A percentile compares a stretch with the other conserved stretches of the same genome.
These are phyloP conservation scores for Panorpa germanica DNA, from an alignment of 2,888 invertebrate genomes.

Conservation along the genomic window DNA sequence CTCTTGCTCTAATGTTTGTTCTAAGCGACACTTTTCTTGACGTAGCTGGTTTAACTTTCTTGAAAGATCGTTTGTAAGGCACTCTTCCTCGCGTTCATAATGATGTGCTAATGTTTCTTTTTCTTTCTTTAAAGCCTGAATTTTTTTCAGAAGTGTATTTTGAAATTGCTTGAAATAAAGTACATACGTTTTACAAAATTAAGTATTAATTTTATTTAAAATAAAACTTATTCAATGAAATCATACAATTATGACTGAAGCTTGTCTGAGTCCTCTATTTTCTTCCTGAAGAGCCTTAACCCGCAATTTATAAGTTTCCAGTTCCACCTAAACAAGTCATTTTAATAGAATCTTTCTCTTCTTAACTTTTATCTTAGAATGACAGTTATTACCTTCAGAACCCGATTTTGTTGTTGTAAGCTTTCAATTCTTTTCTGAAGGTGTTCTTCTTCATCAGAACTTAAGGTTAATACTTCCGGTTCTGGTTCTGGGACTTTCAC, in stretches of 20 bases:
- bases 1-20: slow-evolving; percentile 94
- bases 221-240: slow-evolving; percentile 10
- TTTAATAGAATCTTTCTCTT: not conserved
- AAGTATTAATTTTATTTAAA: slow-evolving; percentile 1
- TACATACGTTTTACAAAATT: slow-evolving; percentile 1
- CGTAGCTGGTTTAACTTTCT: slow-evolving; percentile 87
- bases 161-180: slow-evolving; percentile 67
- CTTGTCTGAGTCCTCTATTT: slow-evolving; percentile 82
- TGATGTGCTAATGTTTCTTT: slow-evolving; percentile 97
- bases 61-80: slow-evolving; percentile 92
- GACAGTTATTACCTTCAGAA: slow-evolving; percentile 41
- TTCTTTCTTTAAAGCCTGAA: slow-evolving; percentile 95
- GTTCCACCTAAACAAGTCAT: slow-evolving; percentile 46
- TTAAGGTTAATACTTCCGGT: slow-evolving; percentile 46
- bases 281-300: slow-evolving; percentile 92
- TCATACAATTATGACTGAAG: slow-evolving; percentile 86
- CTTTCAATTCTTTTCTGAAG: slow-evolving; percentile 90
- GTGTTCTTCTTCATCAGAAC: slow-evolving; percentile 68
- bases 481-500: slow-evolving; percentile 37
- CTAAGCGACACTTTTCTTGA: slow-evolving; percentile 92
- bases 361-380: not conserved
- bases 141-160: slow-evolving; percentile 93
- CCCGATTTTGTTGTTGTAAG: slow-evolving; percentile 90
- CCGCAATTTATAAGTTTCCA: slow-evolving; percentile 89
- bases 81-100: slow-evolving; percentile 98